Evolutionary conservation across 1,140 invertebrate genomes (phyloP), one percentile per base, ranked within the genome.

Genomic region (Magallana gigas): DNA sequence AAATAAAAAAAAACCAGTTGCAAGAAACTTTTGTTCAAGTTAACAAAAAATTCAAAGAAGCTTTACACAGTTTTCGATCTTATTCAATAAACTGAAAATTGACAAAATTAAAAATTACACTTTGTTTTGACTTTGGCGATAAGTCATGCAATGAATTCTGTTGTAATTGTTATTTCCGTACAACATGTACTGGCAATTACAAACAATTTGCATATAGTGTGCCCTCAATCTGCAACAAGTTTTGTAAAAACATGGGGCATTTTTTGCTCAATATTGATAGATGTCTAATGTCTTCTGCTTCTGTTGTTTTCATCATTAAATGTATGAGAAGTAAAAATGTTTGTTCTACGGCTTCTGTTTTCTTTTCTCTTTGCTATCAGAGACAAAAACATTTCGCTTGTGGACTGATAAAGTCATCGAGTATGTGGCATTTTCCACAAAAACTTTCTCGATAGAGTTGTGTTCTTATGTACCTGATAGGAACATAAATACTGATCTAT

Each of bases 221-320:
- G 23, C 18, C 29, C 68, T 12, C 36, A 29, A 76, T 36, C 23
- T 29, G 36, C 23, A 12, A 36, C 68, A 76, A 29, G 36, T 36
- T 12, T 12, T 36, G 23, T 76, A 12, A 29, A 76, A 76, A 76
- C 68, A 76, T 12, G 68, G 12, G 8, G 23, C 0, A 0, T 18
- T 29, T 76, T 76, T 76, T 76, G 68, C 68, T 76, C 68, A 76
- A 76, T 76, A 76, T 29, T 76, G 68, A 36, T 29, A 29, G 68
- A 76, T 29, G 9, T 12, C 68, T 11, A 29, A 76, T 29, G 23
- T 12, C 68, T 36, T 29, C 36, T 76, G 68, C 68, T 76, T 76
- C 29, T 76, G 68, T 76, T 76, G 23, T 76, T 76, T 71, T 9
- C 23, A 9, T 76, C 68, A 76, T 36, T 76, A 76, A 76, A 76